Percentiles rank a stretch among this genome's conserved stretches.
Evolutionary conservation across 2,797 vertebrate species (phyloP).

Genomic region (Pseudochirops corinnae): DNA sequence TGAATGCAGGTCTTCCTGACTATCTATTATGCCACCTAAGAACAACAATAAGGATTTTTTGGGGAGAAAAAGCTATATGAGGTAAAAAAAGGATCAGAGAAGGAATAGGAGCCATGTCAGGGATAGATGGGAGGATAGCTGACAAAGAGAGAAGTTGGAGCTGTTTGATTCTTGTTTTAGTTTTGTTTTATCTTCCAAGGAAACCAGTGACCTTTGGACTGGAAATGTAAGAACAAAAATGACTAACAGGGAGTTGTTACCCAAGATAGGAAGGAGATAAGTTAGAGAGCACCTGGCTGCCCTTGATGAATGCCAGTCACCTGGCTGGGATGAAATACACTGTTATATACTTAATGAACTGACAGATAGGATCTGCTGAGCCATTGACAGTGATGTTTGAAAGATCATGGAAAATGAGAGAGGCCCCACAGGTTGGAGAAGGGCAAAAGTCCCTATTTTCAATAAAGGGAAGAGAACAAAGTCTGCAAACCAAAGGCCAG

Average conservation of each 20-base stretch:
- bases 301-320: neutral
- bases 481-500: neutral
- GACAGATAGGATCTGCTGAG: neutral
- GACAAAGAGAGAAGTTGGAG: neutral
- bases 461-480: neutral
- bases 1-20: neutral
- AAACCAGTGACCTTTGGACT: neutral
- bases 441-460: neutral
- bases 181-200: conserved; percentile 1
- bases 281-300: neutral
- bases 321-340: neutral
- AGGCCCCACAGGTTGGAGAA: neutral
- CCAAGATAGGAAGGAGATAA: neutral
- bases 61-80: neutral
- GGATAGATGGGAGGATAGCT: neutral
- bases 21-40: neutral
- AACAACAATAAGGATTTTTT: neutral
- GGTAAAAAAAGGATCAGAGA: neutral
- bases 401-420: neutral
- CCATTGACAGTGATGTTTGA: neutral
- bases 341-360: neutral
- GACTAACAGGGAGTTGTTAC: neutral
- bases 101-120: neutral
- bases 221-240: neutral
- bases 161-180: neutral